Evolutionary conservation across 2,113 vertebrate species (phyloP), one percentile per base, ranked within the genome.

Genomic region (Pteronura brasiliensis): DNA sequence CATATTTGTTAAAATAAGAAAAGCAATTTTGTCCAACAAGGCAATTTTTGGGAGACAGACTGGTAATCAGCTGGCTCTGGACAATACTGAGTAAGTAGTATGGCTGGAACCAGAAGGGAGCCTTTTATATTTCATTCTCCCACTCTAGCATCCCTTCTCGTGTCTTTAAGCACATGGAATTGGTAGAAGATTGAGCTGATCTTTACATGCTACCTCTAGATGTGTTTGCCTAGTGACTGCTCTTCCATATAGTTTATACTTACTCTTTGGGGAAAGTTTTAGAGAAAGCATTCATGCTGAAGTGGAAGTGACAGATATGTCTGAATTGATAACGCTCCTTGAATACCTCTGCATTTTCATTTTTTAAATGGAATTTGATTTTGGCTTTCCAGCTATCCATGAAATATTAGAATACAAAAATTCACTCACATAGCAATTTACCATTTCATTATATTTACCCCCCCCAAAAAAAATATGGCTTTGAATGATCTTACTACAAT

Each of bases 1-100:
- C 36, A 44, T 15, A 42, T 95, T 90, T 92, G 12, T 34, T 95
- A 59, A 90, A 82, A 90, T 90, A 85, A 59, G 67, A 96, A 79
- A 79, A 79, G 9, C 47, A 36, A 69, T 69, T 69, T 69, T 49
- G 4, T 49, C 21, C n/a, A 77, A 31, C 2, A 85, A 96, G 12
- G 11, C 27, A 81, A n/a, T 76, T 94, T 89, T 13, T 27, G 18
- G 29, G 79, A 95, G 88, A 21, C 4, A 27, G 25, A 85, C 3
- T 57, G 42, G 18, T 39, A 27, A 25, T 44, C 4, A 3, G 3
- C 36, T 93, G 23, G 6, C 6, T 88, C 31, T 77, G 65, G 42
- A 87, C 10, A 82, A 71, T 86, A 36, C 0, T 36, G 10, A 71
- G 1, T 13, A 7, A 71, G 1, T 13, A 7, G 18, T 18, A 44